Conservation (phyloP, 2,888 invertebrate genomes). For the Oscheius onirici region DNA sequence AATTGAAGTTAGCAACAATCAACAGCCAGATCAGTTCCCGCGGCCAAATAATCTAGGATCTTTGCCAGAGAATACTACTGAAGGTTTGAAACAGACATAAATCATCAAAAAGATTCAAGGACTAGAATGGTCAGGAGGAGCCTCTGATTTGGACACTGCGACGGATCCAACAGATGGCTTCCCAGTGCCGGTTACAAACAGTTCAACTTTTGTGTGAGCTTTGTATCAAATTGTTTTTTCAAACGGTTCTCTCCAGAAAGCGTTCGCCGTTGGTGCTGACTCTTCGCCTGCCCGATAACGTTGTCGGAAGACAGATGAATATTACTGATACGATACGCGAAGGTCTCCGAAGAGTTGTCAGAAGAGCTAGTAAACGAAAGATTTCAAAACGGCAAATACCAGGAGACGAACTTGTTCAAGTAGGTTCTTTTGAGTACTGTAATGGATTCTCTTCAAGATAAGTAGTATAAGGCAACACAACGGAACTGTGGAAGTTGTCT, state of each 20-base stretch:
- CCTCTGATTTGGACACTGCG: background rate
- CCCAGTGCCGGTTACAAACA: background rate
- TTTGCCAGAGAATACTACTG: background rate
- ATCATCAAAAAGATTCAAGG: background rate
- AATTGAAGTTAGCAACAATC: background rate
- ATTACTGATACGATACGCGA: background rate
- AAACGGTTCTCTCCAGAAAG: background rate
- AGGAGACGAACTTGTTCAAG: background rate
- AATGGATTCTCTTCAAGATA: background rate
- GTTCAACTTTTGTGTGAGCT: conserved; percentile 1
- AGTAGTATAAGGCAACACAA: conserved; percentile 1
- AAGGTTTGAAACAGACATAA: background rate
- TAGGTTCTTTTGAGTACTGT: background rate
- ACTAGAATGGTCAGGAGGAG: conserved; percentile 8
- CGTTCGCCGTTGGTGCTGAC: conserved; percentile 12
- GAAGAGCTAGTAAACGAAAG: background rate
- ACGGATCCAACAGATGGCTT: background rate
- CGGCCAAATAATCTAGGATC: background rate
- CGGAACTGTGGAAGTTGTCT: conserved; percentile 13
- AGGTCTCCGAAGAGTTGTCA: background rate
- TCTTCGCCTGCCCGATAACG: conserved; percentile 5
- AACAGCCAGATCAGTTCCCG: background rate
- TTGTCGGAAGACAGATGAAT: background rate
- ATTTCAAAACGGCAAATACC: conserved; percentile 1
- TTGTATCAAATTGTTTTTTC: background rate